phyloP scores from a whole-genome alignment of 2,797 vertebrate species.

The Malurus splendens region DNA sequence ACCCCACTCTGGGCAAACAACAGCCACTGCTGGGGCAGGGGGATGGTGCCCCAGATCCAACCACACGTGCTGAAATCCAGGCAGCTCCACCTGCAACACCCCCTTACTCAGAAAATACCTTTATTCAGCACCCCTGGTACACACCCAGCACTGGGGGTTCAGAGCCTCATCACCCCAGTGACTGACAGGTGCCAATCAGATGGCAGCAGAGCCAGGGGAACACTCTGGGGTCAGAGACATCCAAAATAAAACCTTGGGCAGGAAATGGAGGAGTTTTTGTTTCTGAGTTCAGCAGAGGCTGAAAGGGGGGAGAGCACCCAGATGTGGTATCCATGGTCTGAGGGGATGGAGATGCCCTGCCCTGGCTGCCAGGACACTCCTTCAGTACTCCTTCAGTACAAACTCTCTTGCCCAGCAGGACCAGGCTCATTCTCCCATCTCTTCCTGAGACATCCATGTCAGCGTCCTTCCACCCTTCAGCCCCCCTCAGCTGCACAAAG shows the following conservation, averaged over 20 bases:
- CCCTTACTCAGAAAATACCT: accelerated
- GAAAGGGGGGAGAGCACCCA: neutral
- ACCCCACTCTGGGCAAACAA: accelerated
- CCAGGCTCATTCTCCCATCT: accelerated
- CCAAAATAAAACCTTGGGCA: neutral
- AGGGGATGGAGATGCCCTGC: neutral
- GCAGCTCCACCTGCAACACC: neutral
- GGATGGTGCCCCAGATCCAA: neutral
- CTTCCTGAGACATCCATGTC: neutral
- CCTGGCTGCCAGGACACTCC: neutral
- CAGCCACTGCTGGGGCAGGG: neutral
- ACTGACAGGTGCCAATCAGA: neutral
- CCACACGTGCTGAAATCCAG: accelerated
- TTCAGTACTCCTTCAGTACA: neutral
- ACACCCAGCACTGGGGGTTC: neutral
- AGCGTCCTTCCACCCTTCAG: neutral
- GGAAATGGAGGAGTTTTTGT: accelerated
- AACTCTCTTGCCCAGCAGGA: neutral
- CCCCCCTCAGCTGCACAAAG: accelerated
- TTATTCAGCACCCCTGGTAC: neutral
- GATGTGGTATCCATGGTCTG: neutral
- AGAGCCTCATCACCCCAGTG: neutral
- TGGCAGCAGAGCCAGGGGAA: neutral
- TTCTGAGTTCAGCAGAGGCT: neutral
- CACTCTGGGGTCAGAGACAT: neutral